A percentile compares a stretch with the other conserved stretches of the same genome.
These are phyloP conservation scores for Gordius sp. DNA, from an alignment of 2,888 invertebrate species.

Conservation along the genomic window DNA sequence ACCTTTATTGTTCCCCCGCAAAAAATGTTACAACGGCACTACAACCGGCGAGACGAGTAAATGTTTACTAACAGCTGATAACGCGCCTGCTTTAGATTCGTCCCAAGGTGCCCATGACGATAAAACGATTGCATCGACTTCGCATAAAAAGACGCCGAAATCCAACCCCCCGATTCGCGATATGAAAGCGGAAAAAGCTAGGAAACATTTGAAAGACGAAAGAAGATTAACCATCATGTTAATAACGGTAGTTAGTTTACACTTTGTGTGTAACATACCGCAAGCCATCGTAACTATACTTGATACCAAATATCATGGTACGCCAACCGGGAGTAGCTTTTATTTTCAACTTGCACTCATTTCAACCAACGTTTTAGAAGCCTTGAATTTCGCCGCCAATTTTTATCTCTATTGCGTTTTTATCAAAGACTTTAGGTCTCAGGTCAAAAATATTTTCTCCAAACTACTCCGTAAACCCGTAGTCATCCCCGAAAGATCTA, in stretches of 20 bases:
- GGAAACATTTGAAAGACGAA: conserved; percentile 10
- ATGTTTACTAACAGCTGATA: too few species aligned
- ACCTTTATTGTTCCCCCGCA: too few species aligned
- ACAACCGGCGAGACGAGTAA: too few species aligned
- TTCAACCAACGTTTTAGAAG: conserved; percentile 5
- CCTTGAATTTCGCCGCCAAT: not conserved
- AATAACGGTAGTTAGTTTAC: not conserved
- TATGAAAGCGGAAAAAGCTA: not conserved
- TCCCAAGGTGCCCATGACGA: too few species aligned
- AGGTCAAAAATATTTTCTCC: not conserved
- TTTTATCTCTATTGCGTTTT: conserved; percentile 8
- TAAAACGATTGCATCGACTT: too few species aligned
- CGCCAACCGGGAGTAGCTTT: not conserved
- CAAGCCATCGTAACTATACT: conserved; percentile 9
- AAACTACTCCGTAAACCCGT: too few species aligned
- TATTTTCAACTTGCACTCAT: not conserved
- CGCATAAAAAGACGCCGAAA: too few species aligned
- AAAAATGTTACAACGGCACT: too few species aligned
- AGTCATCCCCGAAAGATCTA: too few species aligned
- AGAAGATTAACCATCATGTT: conserved; percentile 4
- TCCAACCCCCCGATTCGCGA: too few species aligned
- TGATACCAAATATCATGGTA: conserved; percentile 9
- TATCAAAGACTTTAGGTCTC: not conserved
- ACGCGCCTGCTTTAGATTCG: too few species aligned
- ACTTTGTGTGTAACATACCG: conserved; percentile 8